Conservation (phyloP, 1,140 invertebrate genomes). For the Monomorium pharaonis region DNA sequence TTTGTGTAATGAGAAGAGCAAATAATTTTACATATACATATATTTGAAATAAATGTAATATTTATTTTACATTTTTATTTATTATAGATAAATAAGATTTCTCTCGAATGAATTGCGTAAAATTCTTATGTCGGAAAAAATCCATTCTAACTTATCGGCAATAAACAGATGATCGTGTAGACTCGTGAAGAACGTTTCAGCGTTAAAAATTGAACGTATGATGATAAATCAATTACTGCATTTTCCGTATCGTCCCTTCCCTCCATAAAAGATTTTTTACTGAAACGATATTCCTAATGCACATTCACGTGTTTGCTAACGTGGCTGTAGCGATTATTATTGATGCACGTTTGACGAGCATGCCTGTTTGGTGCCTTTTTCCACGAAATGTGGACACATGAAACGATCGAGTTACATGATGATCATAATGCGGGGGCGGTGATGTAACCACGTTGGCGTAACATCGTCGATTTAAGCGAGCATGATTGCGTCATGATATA, state of each 20-base stretch:
- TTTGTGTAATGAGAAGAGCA: too few relatives aligned
- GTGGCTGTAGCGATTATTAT: not conserved
- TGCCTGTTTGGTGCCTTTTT: not conserved
- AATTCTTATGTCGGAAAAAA: not conserved
- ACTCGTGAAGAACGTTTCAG: not conserved
- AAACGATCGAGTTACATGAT: not conserved
- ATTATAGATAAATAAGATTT: too few relatives aligned
- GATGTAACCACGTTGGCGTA: slow-evolving; percentile 1
- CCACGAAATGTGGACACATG: not conserved
- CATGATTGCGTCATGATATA: slow-evolving; percentile 7
- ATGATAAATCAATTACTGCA: not conserved
- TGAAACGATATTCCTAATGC: not conserved
- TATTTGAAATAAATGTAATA: too few relatives aligned
- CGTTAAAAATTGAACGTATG: not conserved
- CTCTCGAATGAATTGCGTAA: not conserved
- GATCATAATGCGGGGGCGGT: not conserved
- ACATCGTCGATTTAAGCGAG: not conserved
- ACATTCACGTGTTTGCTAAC: not conserved
- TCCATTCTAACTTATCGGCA: not conserved
- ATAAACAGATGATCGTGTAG: not conserved
- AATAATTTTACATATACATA: too few relatives aligned
- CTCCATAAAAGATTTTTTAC: too few relatives aligned
- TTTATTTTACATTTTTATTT: too few relatives aligned
- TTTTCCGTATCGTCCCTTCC: not conserved
- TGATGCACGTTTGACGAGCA: not conserved